phyloP scores from a whole-genome alignment of 1,140 invertebrate genomes.

The Drosophila erecta region DNA sequence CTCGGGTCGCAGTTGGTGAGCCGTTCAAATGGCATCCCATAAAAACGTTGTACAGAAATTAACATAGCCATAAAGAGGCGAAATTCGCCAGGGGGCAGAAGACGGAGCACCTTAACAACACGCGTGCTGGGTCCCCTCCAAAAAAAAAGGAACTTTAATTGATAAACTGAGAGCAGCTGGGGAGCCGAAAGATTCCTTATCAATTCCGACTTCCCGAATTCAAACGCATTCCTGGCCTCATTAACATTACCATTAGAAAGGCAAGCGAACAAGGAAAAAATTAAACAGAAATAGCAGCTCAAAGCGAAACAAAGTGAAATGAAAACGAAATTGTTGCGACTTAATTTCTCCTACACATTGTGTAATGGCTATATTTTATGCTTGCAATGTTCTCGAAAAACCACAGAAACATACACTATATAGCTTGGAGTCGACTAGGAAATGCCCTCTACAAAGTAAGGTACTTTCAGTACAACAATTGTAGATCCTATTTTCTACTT shows the following conservation, averaged over 20 bases:
- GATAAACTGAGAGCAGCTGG: conserved; percentile 9
- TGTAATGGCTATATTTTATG: conserved; percentile 57
- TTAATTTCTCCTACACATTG: conserved; percentile 59
- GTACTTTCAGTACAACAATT: no score
- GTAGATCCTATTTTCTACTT: no score
- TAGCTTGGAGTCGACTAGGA: not conserved
- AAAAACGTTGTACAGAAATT: conserved; percentile 73
- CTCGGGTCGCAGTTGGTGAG: conserved; percentile 11
- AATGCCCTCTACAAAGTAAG: conserved; percentile 1
- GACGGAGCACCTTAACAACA: conserved; percentile 6
- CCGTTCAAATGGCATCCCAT: conserved; percentile 64
- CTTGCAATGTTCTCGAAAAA: conserved; percentile 18
- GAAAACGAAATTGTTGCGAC: conserved; percentile 66
- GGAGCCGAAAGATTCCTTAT: conserved; percentile 28
- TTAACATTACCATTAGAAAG: conserved; percentile 50
- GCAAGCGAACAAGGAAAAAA: conserved; percentile 2
- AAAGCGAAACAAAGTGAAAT: conserved; percentile 48
- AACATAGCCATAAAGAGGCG: conserved; percentile 72
- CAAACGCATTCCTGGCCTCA: conserved; percentile 36
- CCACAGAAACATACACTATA: conserved; percentile 20
- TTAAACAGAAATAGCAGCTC: conserved; percentile 6
- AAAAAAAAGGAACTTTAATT: conserved; percentile 36
- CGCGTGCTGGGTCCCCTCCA: conserved; percentile 17
- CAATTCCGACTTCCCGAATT: conserved; percentile 38
- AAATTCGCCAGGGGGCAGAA: conserved; percentile 22